These are phyloP conservation scores for Psettodes erumei DNA, from an alignment of 2,113 vertebrate species.

Conservation along the genomic window DNA sequence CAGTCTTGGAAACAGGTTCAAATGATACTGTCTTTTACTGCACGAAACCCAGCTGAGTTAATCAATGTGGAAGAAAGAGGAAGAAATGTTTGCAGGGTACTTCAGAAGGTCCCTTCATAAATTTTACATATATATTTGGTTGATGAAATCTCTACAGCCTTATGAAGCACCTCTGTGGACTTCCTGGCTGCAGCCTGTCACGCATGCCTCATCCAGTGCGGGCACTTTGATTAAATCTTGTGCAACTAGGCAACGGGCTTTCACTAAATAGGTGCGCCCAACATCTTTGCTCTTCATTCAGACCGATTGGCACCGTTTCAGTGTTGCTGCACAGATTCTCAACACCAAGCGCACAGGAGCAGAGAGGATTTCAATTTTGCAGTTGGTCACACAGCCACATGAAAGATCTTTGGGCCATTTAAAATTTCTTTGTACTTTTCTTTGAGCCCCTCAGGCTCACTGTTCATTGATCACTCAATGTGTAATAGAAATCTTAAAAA, in stretches of 20 bases:
- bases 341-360: not conserved
- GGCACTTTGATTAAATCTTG: slow-evolving; percentile 55
- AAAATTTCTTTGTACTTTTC: not conserved
- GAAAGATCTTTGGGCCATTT: not conserved
- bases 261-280: not conserved
- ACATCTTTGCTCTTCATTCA: not conserved
- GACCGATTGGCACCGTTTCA: not conserved
- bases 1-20: not conserved
- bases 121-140: not conserved
- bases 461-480: not conserved
- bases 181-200: slow-evolving; percentile 26
- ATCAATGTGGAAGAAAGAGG: not conserved
- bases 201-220: slow-evolving; percentile 15
- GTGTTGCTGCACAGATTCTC: slow-evolving; percentile 12
- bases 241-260: slow-evolving; percentile 44
- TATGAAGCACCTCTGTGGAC: not conserved
- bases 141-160: not conserved
- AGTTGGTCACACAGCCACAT: not conserved
- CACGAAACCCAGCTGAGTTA: slow-evolving; percentile 15
- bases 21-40: not conserved
- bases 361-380: not conserved
- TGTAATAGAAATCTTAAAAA: not conserved
- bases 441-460: not conserved
- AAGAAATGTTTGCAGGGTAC: not conserved
- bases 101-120: not conserved